A percentile compares a stretch with the other conserved stretches of the same genome.
Conservation (phyloP, 2,113 vertebrate species). For the Oxyura jamaicensis region DNA sequence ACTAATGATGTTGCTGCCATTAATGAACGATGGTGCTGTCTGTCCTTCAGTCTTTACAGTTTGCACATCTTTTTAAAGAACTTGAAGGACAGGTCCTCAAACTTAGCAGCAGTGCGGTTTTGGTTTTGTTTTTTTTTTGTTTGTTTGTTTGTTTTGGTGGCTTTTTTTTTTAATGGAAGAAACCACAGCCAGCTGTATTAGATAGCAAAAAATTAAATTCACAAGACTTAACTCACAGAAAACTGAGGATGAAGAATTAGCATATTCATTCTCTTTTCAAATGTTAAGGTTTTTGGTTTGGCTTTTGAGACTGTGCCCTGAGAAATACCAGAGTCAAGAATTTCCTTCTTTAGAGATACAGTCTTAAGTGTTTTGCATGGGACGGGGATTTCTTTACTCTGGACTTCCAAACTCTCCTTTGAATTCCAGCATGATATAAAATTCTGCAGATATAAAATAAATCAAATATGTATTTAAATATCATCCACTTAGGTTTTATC, state of each 20-base stretch:
- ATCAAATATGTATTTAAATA: constrained; percentile 67
- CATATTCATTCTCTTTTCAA: background rate
- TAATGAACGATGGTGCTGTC: background rate
- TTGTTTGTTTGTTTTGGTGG: too few relatives aligned
- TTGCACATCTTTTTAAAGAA: background rate
- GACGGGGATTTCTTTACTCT: constrained; percentile 1
- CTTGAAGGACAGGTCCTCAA: background rate
- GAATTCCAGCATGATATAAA: constrained; percentile 32
- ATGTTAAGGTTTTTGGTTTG: background rate
- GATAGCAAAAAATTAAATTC: background rate
- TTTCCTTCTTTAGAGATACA: background rate
- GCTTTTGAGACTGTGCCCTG: background rate
- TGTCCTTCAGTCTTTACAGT: background rate
- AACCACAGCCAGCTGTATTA: background rate
- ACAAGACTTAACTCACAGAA: background rate
- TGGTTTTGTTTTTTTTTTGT: too few relatives aligned
- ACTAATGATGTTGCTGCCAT: background rate
- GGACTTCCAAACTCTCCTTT: constrained; percentile 45
- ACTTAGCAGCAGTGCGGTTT: background rate
- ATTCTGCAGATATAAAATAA: background rate
- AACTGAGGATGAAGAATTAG: background rate
- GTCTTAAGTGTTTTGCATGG: background rate
- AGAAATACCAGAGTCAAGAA: background rate
- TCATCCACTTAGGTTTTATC: constrained; percentile 63
- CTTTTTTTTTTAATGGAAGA: background rate